Base-by-base conservation (phyloP, 2,113 vertebrate species). In the Penelope pileata region DNA sequence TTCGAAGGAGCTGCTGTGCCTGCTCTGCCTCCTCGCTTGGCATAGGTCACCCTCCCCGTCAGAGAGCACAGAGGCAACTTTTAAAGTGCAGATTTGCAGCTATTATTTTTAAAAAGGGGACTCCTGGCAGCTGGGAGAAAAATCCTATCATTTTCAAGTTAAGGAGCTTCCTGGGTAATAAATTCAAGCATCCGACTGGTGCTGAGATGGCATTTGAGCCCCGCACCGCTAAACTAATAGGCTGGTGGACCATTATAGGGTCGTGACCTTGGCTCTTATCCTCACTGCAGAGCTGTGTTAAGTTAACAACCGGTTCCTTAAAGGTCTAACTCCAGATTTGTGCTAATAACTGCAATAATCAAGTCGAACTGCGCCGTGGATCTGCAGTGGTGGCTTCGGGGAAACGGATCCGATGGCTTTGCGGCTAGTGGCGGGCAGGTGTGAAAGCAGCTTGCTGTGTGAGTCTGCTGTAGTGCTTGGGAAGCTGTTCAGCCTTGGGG, bases 181-280 rank as follows among this genome's bases (percentile, higher is more conserved):
- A 97, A 92, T 94, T 95, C 94, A 93, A 94, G 91, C 90, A 94
- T 96, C 86, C 58, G 2, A 63, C 23, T 19, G 12, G 78, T 88
- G 85, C 60, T 72, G 83, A 70, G 60, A 92, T 87, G 88, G 83
- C 83, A 80, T 85, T 94, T 77, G 90, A 96, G 92, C 82, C 66
- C 51, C 6, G 16, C 70, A 62, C 66, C 75, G 94, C 96, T 98
- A 96, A 98, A 97, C 96, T 97, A 97, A 95, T 94, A 97, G 98
- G 97, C 95, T 97, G 96, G 95, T 88, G 95, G 90, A 64, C 95
- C 95, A 96, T 97, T 97, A 97, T 96, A 68, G 53, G 97, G 96
- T 96, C 96, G 51, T 2, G 96, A 97, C 96, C 96, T 53, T 88
- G 82, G 76, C 97, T 98, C 78, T 97, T 78, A 94, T 83, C 91